Evolutionary conservation across 2,888 invertebrate genomes (phyloP).

Genomic region (Calameuta idolon): DNA sequence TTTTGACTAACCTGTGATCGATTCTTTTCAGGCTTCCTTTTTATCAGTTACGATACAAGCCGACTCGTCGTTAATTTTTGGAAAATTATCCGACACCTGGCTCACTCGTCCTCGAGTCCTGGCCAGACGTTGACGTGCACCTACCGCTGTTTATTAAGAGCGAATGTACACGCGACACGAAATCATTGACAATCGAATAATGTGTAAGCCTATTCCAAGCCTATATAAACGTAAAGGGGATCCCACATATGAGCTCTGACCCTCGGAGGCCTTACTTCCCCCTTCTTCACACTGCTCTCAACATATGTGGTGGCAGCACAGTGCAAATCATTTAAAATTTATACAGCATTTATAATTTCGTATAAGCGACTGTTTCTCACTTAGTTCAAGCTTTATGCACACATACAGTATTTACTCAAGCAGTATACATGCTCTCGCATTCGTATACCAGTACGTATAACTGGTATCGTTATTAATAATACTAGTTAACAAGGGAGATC

Average conservation of each 20-base stretch:
- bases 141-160: not conserved
- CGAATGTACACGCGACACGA: not conserved
- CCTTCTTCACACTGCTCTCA: not conserved
- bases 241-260: slow-evolving; percentile 40
- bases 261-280: slow-evolving; percentile 27
- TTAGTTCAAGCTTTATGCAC: not conserved
- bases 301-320: not conserved
- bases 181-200: not conserved
- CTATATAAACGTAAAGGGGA: slow-evolving; percentile 32
- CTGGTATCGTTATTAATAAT: not conserved
- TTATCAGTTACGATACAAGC: not conserved
- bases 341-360: not conserved
- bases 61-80: not conserved
- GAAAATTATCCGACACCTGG: not conserved
- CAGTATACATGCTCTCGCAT: not conserved
- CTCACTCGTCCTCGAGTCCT: not conserved
- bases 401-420: not conserved
- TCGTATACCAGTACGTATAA: not conserved
- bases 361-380: not conserved
- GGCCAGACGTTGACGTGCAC: not conserved
- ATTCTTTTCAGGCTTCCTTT: not conserved
- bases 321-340: not conserved
- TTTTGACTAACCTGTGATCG: not conserved
- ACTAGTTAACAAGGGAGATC: not conserved
- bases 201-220: not conserved